Evolutionary conservation across 2,797 vertebrate genomes (phyloP).

Genomic region (Poecilia velifera): DNA sequence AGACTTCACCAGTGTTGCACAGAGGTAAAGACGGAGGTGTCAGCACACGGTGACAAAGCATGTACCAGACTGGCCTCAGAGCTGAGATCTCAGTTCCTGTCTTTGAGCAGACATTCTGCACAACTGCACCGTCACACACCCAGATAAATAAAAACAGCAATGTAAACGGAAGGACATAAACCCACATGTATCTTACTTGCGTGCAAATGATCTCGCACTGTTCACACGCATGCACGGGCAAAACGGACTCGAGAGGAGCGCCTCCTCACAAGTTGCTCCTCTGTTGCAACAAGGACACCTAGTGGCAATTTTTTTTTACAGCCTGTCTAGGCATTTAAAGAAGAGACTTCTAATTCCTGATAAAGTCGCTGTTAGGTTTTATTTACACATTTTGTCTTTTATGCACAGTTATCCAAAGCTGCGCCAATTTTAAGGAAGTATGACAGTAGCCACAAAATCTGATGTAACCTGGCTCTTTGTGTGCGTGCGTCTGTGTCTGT

Average conservation of each 20-base stretch:
- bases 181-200: conserved; percentile 8
- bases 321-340: background rate
- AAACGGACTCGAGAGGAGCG: conserved; percentile 10
- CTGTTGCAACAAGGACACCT: conserved; percentile 74
- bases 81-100: conserved; percentile 71
- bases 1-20: conserved; percentile 35
- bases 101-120: conserved; percentile 53
- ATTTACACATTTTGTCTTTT: background rate
- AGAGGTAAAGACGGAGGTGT: conserved; percentile 32
- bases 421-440: background rate
- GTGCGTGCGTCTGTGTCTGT: conserved; percentile 46
- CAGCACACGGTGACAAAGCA: conserved; percentile 66
- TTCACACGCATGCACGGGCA: conserved; percentile 5
- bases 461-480: conserved; percentile 37
- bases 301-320: conserved; percentile 44
- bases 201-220: conserved; percentile 5
- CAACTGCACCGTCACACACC: conserved; percentile 12
- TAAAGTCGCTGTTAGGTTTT: background rate
- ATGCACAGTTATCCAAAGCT: background rate
- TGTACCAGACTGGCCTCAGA: conserved; percentile 62
- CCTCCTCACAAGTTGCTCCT: conserved; percentile 17
- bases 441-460: background rate
- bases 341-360: conserved; percentile 15
- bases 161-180: conserved; percentile 9
- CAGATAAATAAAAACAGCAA: conserved; percentile 21